Evolutionary conservation across 30 jellyfish, hydroid and myxozoan species (phyloP), one percentile per base, ranked within the genome.

Genomic region (Pelagia noctiluca): DNA sequence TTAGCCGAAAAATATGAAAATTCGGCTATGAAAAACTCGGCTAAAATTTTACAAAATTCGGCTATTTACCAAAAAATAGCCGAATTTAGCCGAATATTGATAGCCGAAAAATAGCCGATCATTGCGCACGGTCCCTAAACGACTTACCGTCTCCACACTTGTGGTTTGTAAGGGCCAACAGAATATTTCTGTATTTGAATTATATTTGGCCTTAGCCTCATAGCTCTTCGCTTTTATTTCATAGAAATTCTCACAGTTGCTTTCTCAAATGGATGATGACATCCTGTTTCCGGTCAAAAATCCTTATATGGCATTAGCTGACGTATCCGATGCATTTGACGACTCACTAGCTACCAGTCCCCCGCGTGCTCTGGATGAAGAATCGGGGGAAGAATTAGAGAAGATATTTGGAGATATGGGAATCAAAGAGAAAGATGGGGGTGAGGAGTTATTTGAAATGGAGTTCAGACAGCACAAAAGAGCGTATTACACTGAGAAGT

Each of bases 401-500:
- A 71, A 49, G n/a, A 25, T 72, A 54, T 57, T 83, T 33, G 80
- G 84, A 32, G 86, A 42, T 18, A 82, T 75, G 73, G 82, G 82
- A 23, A 67, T 53, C 75, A 89, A 88, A 54, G 93, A 83, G 13
- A 57, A 66, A 0, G 98, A 91, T 16, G 90, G 90, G 8, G 98
- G 90, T 26, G 86, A 83, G 35, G 96, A 84, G 23, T 29, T 85
- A 29, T 85, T 92, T 52, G 95, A 85, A 23, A 5, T 80, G 61
- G 98, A 92, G 68, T 92, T 92, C 64, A 74, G 82, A 80, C 96
- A 92, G 69, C 89, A 86, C 87, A 92, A 86, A 66, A 87, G 96
- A 31, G 90, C 92, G 18, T 92, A 92, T 79, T 92, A 92, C 76
- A 57, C 76, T 54, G 98, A 92, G 63, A 92, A 92, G 69, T 92